Base-by-base conservation (phyloP, 2,797 vertebrate genomes). In the Caiman crocodilus region DNA sequence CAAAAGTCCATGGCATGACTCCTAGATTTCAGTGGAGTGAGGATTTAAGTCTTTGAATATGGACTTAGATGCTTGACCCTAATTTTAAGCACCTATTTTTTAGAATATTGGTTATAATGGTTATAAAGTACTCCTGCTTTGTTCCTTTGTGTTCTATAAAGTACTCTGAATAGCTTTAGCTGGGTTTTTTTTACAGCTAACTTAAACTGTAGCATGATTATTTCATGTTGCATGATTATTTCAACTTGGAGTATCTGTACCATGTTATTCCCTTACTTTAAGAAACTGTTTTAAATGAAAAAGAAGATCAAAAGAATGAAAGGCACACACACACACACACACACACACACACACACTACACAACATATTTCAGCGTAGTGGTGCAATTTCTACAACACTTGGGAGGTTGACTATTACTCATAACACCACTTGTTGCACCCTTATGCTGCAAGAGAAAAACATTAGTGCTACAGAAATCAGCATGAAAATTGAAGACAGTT, bases 181-280 rank as follows among this genome's bases (percentile, higher is more conserved):
- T 88, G 25, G 42, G 35, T 91, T 94, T 87, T 42, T 94, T 95
- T 85, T 89, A 59, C 42, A 77, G 7, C 76, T 88, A 26, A 86
- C 76, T 92, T 7, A 30, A 96, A 79, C 79, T 77, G 42, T 32
- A 91, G 23, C 90, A 42, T 50, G 74, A 91, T 30, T 86, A 57
- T 79, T 91, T 30, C 42, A 13, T 23, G 57, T 74, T 93, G 64
- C 50, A 18, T 78, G 13, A 82, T 90, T 77, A 67, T 90, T 94
- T 93, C 82, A 74, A 14, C 25, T 84, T 85, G 79, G 87, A 94
- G 20, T 93, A 61, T 79, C 85, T 94, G 55, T 64, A 85, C 61
- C 11, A 0, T 50, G 55, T 16, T 84, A 15, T 30, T 83, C 55
- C 61, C 1, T 0, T 60, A 64, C 84, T 87, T 94, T 88, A 81